A percentile compares a stretch with the other conserved stretches of the same genome.
Evolutionary conservation across 2,888 invertebrate genomes (phyloP).

Genomic region (Chymomyza amoena): DNA sequence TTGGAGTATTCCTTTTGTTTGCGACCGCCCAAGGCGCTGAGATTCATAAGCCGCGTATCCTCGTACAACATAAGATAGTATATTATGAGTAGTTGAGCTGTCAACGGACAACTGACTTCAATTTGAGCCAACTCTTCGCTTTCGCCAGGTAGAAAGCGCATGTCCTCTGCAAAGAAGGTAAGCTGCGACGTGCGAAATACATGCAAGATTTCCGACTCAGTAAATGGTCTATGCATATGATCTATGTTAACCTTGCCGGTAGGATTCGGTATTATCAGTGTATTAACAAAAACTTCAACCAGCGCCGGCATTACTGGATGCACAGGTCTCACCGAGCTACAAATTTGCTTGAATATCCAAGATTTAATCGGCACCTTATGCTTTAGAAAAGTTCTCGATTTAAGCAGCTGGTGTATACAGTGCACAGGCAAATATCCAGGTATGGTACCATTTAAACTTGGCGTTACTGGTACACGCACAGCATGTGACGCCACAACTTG

Average conservation of each 20-base stretch:
- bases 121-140: slow-evolving; percentile 81
- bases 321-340: slow-evolving; percentile 91
- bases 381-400: slow-evolving; percentile 96
- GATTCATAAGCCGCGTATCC: slow-evolving; percentile 89
- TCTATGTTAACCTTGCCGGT: slow-evolving; percentile 80
- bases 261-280: slow-evolving; percentile 86
- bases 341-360: slow-evolving; percentile 97
- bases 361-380: slow-evolving; percentile 97
- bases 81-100: slow-evolving; percentile 92
- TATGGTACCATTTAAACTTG: slow-evolving; percentile 91
- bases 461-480: slow-evolving; percentile 96
- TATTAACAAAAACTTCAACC: slow-evolving; percentile 96
- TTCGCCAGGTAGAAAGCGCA: slow-evolving; percentile 79
- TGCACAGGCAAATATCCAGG: slow-evolving; percentile 96
- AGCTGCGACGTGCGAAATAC: slow-evolving; percentile 84
- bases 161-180: slow-evolving; percentile 52
- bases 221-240: slow-evolving; percentile 93
- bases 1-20: slow-evolving; percentile 92
- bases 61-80: slow-evolving; percentile 96
- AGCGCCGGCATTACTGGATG: slow-evolving; percentile 95
- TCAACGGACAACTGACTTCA: slow-evolving; percentile 81
- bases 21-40: slow-evolving; percentile 84
- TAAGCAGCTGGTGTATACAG: slow-evolving; percentile 96
- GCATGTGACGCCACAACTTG: slow-evolving; percentile 98
- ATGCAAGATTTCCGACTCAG: slow-evolving; percentile 91